Evolutionary conservation across 2,888 invertebrate genomes (phyloP).

Genomic region (Pyrrhosoma nymphula): DNA sequence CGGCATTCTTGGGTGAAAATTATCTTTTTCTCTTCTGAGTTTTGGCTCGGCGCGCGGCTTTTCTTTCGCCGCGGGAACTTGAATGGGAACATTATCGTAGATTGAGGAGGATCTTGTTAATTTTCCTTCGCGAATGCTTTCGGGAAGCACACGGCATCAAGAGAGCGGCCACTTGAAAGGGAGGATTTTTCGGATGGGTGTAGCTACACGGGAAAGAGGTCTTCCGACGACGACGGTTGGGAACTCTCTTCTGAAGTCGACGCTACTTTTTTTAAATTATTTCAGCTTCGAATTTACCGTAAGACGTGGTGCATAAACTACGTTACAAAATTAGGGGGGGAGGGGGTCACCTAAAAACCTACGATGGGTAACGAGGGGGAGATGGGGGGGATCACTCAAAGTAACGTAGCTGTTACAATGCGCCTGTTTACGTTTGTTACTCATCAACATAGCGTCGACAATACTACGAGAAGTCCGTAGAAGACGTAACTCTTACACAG

Average conservation of each 20-base stretch:
- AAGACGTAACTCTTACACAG: too few relatives aligned
- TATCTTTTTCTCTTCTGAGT: not conserved
- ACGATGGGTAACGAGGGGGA: too few relatives aligned
- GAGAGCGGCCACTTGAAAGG: not conserved
- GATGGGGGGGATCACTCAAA: too few relatives aligned
- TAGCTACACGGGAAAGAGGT: not conserved
- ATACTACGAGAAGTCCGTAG: too few relatives aligned
- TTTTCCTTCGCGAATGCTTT: not conserved
- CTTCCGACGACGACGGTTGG: not conserved
- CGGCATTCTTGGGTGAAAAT: not conserved
- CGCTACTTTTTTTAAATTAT: too few relatives aligned
- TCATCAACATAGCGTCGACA: too few relatives aligned
- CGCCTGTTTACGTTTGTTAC: too few relatives aligned
- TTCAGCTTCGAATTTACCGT: not conserved
- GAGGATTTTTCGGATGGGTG: not conserved
- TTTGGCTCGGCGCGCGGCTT: not conserved
- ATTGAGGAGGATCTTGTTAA: slow-evolving; percentile 7
- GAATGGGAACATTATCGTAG: not conserved
- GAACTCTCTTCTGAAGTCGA: not conserved
- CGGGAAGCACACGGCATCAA: not conserved
- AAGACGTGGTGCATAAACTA: too few relatives aligned
- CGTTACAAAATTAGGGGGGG: too few relatives aligned
- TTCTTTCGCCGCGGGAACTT: not conserved
- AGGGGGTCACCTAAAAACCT: too few relatives aligned
- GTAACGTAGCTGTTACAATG: too few relatives aligned